Evolutionary conservation across 2,113 vertebrate species (phyloP).

Genomic region (Stigmatopora nigra): DNA sequence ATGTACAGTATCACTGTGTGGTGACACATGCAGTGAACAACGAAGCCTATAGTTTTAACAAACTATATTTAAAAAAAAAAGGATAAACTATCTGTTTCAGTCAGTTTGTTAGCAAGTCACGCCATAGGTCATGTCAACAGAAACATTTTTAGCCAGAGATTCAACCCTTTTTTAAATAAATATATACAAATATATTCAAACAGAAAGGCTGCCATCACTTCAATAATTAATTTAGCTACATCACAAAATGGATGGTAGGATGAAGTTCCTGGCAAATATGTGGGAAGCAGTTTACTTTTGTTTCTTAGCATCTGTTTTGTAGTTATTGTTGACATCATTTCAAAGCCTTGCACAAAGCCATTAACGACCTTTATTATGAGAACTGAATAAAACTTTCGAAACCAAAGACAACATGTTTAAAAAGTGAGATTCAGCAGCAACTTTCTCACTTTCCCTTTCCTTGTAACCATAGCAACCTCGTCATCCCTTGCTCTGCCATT

Average conservation of each 20-base stretch:
- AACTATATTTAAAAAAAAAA: background rate
- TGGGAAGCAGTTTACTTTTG: background rate
- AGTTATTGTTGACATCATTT: background rate
- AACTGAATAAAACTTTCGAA: constrained; percentile 6
- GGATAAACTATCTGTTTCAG: background rate
- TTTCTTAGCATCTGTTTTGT: background rate
- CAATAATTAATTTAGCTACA: background rate
- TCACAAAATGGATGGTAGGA: background rate
- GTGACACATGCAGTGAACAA: background rate
- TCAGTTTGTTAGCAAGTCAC: background rate
- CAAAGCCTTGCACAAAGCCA: background rate
- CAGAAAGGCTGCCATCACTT: background rate
- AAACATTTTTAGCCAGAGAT: background rate
- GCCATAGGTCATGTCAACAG: background rate
- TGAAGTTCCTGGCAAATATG: background rate
- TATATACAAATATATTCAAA: background rate
- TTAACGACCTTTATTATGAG: background rate
- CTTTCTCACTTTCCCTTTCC: constrained; percentile 40
- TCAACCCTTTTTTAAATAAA: background rate
- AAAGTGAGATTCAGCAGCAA: constrained; percentile 36
- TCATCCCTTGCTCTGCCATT: constrained; percentile 51
- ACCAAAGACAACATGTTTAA: constrained; percentile 18
- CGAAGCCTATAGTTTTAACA: background rate
- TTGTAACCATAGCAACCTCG: constrained; percentile 62
- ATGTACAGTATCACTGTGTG: background rate